Evolutionary conservation across 2,113 vertebrate species (phyloP).

Genomic region (Candoia aspera): DNA sequence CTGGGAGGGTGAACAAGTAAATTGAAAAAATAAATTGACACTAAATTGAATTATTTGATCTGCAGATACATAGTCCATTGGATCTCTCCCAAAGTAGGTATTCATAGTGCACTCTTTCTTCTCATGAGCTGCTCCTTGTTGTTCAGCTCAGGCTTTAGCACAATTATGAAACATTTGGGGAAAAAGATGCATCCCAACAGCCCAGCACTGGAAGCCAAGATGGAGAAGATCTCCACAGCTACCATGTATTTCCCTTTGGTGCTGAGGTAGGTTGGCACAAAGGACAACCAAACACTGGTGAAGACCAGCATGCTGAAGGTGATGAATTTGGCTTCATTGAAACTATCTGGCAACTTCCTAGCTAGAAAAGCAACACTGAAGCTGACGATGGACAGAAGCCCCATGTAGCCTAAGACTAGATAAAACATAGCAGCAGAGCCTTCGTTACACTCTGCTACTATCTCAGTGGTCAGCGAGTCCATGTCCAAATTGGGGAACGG

Average conservation of each 20-base stretch:
- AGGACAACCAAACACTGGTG: not conserved
- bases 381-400: not conserved
- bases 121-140: not conserved
- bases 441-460: not conserved
- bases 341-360: not conserved
- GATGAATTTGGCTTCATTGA: conserved; percentile 13
- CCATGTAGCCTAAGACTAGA: not conserved
- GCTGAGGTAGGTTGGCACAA: not conserved
- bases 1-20: not conserved
- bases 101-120: not conserved
- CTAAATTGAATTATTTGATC: not conserved
- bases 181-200: not conserved
- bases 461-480: not conserved
- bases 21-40: not conserved
- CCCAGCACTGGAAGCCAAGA: not conserved
- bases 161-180: conserved; percentile 13
- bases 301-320: conserved; percentile 6
- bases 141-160: not conserved
- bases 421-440: not conserved
- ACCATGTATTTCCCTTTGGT: not conserved
- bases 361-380: conserved; percentile 1
- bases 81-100: not conserved
- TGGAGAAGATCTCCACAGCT: conserved; percentile 14
- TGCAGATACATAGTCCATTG: not conserved
- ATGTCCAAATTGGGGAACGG: not conserved